Evolutionary conservation across 2,113 vertebrate species (phyloP).

Genomic region (Lynx canadensis): DNA sequence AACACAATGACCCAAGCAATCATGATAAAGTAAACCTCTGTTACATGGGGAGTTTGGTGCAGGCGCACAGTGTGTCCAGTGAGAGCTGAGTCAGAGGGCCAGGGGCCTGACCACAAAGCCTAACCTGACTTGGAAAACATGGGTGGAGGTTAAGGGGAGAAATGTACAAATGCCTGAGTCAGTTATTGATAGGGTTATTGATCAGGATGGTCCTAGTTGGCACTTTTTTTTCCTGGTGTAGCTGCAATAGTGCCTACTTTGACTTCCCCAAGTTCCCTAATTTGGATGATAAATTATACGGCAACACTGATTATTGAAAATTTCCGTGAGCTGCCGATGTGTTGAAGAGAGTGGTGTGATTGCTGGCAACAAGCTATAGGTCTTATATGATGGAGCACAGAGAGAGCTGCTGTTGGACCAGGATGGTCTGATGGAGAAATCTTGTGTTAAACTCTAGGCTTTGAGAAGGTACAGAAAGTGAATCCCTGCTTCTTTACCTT

Average conservation of each 20-base stretch:
- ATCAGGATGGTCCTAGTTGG: not conserved
- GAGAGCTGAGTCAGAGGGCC: not conserved
- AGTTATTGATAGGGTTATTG: not conserved
- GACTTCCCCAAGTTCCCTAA: not conserved
- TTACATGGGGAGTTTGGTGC: not conserved
- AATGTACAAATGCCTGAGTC: not conserved
- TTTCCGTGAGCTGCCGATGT: not conserved
- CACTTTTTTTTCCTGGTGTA: not conserved
- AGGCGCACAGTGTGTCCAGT: fast-evolving
- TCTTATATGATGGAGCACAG: not conserved
- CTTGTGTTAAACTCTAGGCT: not conserved
- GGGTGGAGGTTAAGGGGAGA: not conserved
- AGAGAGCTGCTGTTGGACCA: not conserved
- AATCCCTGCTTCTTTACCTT: not conserved
- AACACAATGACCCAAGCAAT: not conserved
- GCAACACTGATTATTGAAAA: not conserved
- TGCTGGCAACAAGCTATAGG: not conserved
- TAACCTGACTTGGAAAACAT: not conserved
- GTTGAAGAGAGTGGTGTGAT: not conserved
- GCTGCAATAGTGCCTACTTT: not conserved
- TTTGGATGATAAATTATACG: not conserved
- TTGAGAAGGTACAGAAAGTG: not conserved
- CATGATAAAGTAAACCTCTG: not conserved
- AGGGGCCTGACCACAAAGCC: not conserved
- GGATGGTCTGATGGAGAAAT: not conserved